Conservation (phyloP, 2,888 invertebrate species). For the Pharmacophagus antenor region DNA sequence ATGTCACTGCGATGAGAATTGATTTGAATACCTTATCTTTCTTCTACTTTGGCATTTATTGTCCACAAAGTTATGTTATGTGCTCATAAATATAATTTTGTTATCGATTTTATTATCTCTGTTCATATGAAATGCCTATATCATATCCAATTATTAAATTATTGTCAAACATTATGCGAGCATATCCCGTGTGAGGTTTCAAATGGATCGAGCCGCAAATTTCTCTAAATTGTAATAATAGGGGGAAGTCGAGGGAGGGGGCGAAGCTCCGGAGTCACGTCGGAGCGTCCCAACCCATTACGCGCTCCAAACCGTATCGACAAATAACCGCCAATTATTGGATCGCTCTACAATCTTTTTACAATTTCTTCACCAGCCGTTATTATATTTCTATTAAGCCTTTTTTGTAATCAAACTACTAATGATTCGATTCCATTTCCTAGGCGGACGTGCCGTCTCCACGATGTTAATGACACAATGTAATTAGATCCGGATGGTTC, state of each 20-base stretch:
- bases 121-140: slow-evolving; percentile 2
- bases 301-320: slow-evolving; percentile 79
- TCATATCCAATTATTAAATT: slow-evolving; percentile 12
- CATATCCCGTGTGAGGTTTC: slow-evolving; percentile 19
- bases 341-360: slow-evolving; percentile 81
- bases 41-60: slow-evolving; percentile 13
- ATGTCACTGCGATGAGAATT: slow-evolving; percentile 1
- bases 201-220: slow-evolving; percentile 52
- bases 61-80: slow-evolving; percentile 6
- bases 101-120: slow-evolving; percentile 2
- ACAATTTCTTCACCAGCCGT: slow-evolving; percentile 79
- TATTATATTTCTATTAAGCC: slow-evolving; percentile 82
- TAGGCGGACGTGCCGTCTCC: slow-evolving; percentile 79
- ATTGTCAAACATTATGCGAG: slow-evolving; percentile 1
- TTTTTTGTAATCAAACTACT: slow-evolving; percentile 81
- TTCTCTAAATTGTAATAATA: slow-evolving; percentile 60
- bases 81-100: slow-evolving; percentile 4
- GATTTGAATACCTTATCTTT: slow-evolving; percentile 12
- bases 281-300: slow-evolving; percentile 74
- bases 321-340: slow-evolving; percentile 81
- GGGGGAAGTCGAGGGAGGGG: slow-evolving; percentile 40
- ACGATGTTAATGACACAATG: slow-evolving; percentile 76
- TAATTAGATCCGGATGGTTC: slow-evolving; percentile 81
- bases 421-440: slow-evolving; percentile 82
- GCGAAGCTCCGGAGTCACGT: slow-evolving; percentile 65